A percentile compares a stretch with the other conserved stretches of the same genome.
These are phyloP conservation scores for Anneissia japonica DNA, from an alignment of 35 echinoderm and acorn worm genomes.

Conservation along the genomic window DNA sequence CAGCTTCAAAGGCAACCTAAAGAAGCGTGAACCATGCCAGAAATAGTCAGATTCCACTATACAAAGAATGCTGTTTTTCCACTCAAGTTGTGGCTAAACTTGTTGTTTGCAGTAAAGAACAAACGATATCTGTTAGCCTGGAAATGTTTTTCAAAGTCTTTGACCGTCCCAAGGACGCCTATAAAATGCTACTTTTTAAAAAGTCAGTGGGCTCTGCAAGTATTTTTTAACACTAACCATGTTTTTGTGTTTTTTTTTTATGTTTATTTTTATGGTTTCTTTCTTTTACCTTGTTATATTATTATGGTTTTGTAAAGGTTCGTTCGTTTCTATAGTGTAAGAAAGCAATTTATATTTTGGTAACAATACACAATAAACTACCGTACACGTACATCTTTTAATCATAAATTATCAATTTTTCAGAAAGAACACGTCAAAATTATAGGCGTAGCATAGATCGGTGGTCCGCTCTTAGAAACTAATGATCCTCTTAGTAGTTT, in stretches of 20 bases:
- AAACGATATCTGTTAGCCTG: neutral
- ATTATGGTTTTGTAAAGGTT: neutral
- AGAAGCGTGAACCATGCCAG: neutral
- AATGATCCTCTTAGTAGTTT: too few species aligned
- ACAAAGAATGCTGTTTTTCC: neutral
- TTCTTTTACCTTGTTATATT: neutral
- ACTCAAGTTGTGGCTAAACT: neutral
- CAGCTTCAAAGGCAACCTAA: neutral
- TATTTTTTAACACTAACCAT: neutral
- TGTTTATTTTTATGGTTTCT: neutral
- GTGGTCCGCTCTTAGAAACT: too few species aligned
- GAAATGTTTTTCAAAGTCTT: neutral
- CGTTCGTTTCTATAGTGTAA: too few species aligned
- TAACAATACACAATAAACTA: too few species aligned
- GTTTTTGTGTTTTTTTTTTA: neutral
- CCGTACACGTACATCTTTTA: too few species aligned
- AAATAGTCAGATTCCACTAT: neutral
- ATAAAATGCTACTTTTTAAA: neutral
- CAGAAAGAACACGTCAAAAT: too few species aligned
- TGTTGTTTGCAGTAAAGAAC: neutral
- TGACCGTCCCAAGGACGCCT: neutral
- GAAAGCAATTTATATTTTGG: too few species aligned
- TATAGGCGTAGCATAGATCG: too few species aligned
- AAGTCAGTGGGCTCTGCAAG: too few species aligned
- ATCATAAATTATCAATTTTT: too few species aligned